A percentile compares a stretch with the other conserved stretches of the same genome.
Conservation (phyloP, 30 jellyfish, hydroid and myxozoan genomes). For the Sanderia malayensis region DNA sequence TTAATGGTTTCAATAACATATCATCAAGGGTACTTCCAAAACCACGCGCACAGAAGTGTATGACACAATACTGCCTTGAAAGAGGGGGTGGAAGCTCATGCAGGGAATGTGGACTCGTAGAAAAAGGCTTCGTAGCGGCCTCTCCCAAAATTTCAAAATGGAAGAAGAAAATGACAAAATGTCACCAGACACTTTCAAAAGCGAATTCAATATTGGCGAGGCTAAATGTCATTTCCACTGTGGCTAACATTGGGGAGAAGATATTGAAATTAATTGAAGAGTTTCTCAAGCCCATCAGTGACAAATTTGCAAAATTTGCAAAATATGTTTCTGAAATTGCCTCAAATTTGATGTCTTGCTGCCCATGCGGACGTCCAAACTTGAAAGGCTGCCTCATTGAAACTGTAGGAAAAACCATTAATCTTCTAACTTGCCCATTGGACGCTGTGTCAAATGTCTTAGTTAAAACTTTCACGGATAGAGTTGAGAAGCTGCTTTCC, state of each 20-base stretch:
- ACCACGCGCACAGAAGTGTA: background rate
- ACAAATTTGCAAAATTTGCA: background rate
- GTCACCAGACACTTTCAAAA: background rate
- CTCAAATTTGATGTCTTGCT: slow-evolving; percentile 4
- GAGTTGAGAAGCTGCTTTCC: background rate
- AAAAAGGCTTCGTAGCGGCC: background rate
- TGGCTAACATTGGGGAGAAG: slow-evolving; percentile 2
- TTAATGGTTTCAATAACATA: background rate
- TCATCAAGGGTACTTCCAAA: background rate
- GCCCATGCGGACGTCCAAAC: slow-evolving; percentile 29
- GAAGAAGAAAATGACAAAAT: background rate
- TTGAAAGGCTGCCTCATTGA: slow-evolving; percentile 2
- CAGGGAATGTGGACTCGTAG: background rate
- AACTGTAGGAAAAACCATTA: background rate
- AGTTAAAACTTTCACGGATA: background rate
- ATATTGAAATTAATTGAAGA: background rate
- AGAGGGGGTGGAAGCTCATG: background rate
- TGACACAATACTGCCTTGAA: background rate
- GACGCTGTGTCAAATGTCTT: slow-evolving; percentile 5
- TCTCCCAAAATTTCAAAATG: background rate
- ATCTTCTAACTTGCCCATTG: slow-evolving; percentile 9
- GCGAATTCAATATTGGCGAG: background rate
- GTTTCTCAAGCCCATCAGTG: slow-evolving; percentile 7
- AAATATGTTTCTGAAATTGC: background rate
- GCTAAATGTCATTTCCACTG: background rate